Base-by-base conservation (phyloP, 2,888 invertebrate genomes). In the Scaptomyza polygonia region DNA sequence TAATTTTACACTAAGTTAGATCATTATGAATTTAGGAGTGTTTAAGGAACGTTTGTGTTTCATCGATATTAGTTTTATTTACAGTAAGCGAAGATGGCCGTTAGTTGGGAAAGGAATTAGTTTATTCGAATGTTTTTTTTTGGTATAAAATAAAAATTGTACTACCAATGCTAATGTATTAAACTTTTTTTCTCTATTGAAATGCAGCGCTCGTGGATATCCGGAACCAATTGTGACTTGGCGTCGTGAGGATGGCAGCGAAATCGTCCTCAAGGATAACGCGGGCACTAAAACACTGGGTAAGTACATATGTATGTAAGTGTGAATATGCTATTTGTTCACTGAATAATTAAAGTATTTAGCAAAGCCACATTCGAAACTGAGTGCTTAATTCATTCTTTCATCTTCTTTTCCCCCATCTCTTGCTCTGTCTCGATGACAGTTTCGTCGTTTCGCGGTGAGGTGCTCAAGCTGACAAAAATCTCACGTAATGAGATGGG, bases 401-500 rank as follows among this genome's bases (percentile, higher is more conserved):
- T 7, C 25, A 5, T 44, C n/a, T n/a, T n/a, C n/a, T 9, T 14
- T n/a, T 39, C 1, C 5, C 7, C 5, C n/a, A 14, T 21, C 12
- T 8, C 1, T 39, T 9, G 36, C 6, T 30, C 6, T 39, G 86
- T 8, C 86, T 92, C 39, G 92, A 30, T 61, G 57, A 40, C 93
- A 96, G 95, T 94, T 63, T 92, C 94, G 59, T 93, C 94, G 58
- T 95, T 93, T 90, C 95, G 95, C 88, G 96, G 96, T 65, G 96
- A 96, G 90, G 94, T 95, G 62, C 92, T 97, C 82, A 94, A 94
- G 71, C 93, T 97, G 73, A 93, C 94, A 77, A 97, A 96, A 92
- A 95, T 97, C 91, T 95, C 96, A 61, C 94, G 97, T 67, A 95
- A 96, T 44, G 97, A 97, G 91, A 97, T 97, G 97, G 97, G 97